Percentiles rank a stretch among this genome's conserved stretches.
These are phyloP conservation scores for Polypedilum pembai DNA, from an alignment of 1,140 invertebrate genomes.

Conservation along the genomic window DNA sequence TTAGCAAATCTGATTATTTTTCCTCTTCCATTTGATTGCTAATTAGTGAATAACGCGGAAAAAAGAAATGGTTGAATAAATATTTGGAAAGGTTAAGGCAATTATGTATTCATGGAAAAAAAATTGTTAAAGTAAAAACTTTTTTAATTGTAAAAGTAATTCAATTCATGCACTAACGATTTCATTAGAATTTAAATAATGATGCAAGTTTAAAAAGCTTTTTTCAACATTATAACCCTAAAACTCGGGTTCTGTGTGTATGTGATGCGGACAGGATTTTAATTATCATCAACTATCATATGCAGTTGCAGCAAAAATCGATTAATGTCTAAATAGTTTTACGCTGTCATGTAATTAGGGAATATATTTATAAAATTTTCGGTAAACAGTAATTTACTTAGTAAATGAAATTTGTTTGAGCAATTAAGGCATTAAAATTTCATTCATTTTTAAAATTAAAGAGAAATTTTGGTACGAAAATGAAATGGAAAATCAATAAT, in stretches of 20 bases:
- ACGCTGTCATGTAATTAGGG: not conserved
- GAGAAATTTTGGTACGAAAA: too few species aligned
- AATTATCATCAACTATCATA: not conserved
- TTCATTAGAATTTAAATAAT: too few species aligned
- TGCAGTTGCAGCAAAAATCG: not conserved
- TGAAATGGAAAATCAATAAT: too few species aligned
- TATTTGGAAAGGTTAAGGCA: not conserved
- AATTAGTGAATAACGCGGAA: not conserved
- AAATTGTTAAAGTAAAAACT: too few species aligned
- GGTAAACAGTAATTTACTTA: too few species aligned
- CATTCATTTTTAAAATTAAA: too few species aligned
- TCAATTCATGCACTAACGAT: too few species aligned
- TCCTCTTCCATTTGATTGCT: not conserved
- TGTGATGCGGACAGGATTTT: conserved; percentile 1
- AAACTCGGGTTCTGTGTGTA: not conserved
- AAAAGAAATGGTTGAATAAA: not conserved
- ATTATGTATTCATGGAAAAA: not conserved
- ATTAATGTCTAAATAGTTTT: not conserved
- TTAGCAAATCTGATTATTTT: conserved; percentile 5
- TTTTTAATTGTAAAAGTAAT: too few species aligned
- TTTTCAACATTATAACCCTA: too few species aligned
- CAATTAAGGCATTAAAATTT: too few species aligned
- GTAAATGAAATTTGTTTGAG: too few species aligned
- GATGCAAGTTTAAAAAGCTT: too few species aligned
- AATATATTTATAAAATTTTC: not conserved